Evolutionary conservation across 2,113 vertebrate species (phyloP).

Genomic region (Condylura cristata): DNA sequence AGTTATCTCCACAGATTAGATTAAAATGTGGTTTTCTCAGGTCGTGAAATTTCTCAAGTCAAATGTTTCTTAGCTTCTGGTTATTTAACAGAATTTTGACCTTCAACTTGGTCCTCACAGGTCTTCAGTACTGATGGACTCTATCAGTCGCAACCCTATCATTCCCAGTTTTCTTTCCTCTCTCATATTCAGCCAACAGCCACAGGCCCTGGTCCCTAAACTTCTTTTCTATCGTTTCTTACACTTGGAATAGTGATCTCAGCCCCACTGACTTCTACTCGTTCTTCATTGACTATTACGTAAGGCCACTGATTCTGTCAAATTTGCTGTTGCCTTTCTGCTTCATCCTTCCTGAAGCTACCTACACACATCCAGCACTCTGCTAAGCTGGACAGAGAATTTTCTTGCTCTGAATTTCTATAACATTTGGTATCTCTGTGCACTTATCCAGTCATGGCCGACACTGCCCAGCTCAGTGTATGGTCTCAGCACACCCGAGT

Average conservation of each 20-base stretch:
- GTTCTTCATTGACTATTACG: not conserved
- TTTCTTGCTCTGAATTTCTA: not conserved
- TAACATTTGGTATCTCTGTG: not conserved
- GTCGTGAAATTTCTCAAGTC: not conserved
- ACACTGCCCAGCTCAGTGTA: not conserved
- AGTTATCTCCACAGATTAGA: not conserved
- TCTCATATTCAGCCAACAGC: not conserved
- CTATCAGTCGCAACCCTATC: not conserved
- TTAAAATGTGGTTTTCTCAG: not conserved
- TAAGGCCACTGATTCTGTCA: not conserved
- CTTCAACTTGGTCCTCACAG: not conserved
- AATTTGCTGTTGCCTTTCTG: not conserved
- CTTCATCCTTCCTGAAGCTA: not conserved
- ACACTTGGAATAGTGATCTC: not conserved
- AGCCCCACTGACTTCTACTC: rapidly evolving
- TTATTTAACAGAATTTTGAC: not conserved
- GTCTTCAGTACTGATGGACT: not conserved
- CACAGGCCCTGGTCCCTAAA: not conserved
- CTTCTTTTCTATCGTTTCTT: not conserved
- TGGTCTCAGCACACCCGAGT: not conserved
- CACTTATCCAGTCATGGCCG: not conserved
- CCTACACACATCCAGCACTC: not conserved
- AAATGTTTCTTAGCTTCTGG: not conserved
- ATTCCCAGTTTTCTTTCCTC: not conserved
- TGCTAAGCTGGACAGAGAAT: not conserved